Conservation (phyloP, 2,113 vertebrate species). For the Ptyas mucosa region DNA sequence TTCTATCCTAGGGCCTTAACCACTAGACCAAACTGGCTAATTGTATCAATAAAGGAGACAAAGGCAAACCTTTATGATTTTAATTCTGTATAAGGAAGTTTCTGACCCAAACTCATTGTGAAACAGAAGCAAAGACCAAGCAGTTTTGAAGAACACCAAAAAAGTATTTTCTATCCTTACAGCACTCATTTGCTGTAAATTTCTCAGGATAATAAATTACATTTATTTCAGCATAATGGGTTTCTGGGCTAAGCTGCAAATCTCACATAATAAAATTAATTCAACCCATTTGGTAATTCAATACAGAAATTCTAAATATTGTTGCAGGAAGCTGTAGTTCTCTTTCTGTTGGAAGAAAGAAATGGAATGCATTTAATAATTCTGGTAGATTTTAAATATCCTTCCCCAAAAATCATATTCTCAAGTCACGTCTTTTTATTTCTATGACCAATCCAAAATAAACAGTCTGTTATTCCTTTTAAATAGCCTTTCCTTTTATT, state of each 20-base stretch:
- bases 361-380: not conserved
- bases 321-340: not conserved
- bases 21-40: not conserved
- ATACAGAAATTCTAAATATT: not conserved
- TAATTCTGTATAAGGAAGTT: not conserved
- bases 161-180: not conserved
- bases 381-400: not conserved
- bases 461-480: not conserved
- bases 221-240: not conserved
- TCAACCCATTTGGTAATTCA: not conserved
- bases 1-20: not conserved
- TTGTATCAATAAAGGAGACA: not conserved
- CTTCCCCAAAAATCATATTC: not conserved
- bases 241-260: not conserved
- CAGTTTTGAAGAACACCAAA: not conserved
- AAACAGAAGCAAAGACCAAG: not conserved
- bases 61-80: not conserved
- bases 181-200: not conserved
- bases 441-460: not conserved
- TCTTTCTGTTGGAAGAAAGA: not conserved
- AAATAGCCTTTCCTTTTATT: accelerated
- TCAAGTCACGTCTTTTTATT: not conserved
- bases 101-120: not conserved
- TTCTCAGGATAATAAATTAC: not conserved
- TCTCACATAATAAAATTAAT: not conserved